Percentiles rank a stretch among this genome's conserved stretches.
phyloP scores from a whole-genome alignment of 2,113 vertebrate species.

The Gobiocypris rarus region DNA sequence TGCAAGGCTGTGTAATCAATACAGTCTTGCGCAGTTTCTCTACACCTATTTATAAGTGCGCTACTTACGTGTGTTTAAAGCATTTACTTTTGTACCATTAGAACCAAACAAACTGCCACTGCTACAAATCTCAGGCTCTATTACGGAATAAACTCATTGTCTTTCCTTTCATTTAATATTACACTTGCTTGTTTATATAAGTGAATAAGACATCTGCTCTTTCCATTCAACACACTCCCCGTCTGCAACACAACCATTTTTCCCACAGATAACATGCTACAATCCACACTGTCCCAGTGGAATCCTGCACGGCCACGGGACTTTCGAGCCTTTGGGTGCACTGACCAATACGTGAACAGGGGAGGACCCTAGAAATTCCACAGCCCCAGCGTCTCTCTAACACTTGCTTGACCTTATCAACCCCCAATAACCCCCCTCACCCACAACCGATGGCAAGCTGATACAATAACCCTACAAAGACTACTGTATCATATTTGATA shows the following conservation, averaged over 20 bases:
- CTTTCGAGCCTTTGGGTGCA: slow-evolving; percentile 36
- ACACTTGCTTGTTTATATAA: slow-evolving; percentile 62
- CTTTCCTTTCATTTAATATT: neutral
- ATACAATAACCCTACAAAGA: neutral
- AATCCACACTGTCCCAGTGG: slow-evolving; percentile 73
- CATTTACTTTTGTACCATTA: neutral
- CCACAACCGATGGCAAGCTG: neutral
- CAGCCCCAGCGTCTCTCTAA: slow-evolving; percentile 49
- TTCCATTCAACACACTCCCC: slow-evolving; percentile 11
- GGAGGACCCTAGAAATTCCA: slow-evolving; percentile 59
- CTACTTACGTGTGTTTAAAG: neutral
- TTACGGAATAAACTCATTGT: neutral
- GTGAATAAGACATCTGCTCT: slow-evolving; percentile 56
- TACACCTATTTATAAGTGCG: neutral
- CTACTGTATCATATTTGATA: no score
- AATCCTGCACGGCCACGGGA: slow-evolving; percentile 68
- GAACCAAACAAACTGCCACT: neutral
- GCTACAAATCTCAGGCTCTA: neutral
- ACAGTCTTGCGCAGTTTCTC: neutral
- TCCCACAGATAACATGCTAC: slow-evolving; percentile 70
- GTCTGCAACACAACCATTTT: slow-evolving; percentile 35
- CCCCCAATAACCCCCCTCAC: slow-evolving; percentile 52
- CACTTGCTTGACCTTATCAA: slow-evolving; percentile 70
- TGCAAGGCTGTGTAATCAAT: no score
- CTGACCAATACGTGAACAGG: slow-evolving; percentile 68